phyloP scores from a whole-genome alignment of 2,797 vertebrate genomes.

The Propithecus deckenii region DNA sequence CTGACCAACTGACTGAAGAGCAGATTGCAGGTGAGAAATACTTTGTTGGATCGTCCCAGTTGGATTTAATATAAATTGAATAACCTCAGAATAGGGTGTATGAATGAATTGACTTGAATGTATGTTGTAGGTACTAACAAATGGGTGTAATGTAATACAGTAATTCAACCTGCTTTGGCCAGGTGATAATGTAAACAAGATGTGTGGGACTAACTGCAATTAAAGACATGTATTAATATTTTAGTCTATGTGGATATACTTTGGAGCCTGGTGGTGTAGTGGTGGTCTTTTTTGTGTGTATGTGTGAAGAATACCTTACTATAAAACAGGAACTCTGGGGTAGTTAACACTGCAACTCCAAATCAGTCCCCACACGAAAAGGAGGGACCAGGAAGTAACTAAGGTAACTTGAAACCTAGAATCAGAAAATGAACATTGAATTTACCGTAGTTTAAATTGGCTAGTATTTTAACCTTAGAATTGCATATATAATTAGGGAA shows the following conservation, averaged over 20 bases:
- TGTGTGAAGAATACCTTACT: conserved; percentile 4
- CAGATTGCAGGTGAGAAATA: conserved; percentile 97
- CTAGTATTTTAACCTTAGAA: conserved; percentile 14
- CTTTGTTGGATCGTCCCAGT: conserved; percentile 42
- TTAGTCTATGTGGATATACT: neutral
- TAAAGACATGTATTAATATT: neutral
- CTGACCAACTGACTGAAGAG: conserved; percentile 99
- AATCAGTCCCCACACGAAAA: neutral
- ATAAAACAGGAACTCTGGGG: neutral
- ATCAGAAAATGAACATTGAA: neutral
- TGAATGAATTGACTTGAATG: conserved; percentile 30
- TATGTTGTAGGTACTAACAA: neutral
- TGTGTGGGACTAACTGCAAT: neutral
- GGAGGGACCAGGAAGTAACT: neutral
- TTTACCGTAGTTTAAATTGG: neutral
- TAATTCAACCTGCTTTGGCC: conserved; percentile 48
- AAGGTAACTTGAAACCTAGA: conserved; percentile 33
- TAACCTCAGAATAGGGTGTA: neutral
- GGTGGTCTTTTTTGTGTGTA: neutral
- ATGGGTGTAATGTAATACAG: neutral
- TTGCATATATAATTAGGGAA: neutral
- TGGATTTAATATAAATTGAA: conserved; percentile 22
- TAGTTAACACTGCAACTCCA: neutral
- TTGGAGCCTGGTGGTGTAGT: neutral
- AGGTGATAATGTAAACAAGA: conserved; percentile 2